Evolutionary conservation across 2,797 vertebrate genomes (phyloP).

Genomic region (Mionectes olivaceus): DNA sequence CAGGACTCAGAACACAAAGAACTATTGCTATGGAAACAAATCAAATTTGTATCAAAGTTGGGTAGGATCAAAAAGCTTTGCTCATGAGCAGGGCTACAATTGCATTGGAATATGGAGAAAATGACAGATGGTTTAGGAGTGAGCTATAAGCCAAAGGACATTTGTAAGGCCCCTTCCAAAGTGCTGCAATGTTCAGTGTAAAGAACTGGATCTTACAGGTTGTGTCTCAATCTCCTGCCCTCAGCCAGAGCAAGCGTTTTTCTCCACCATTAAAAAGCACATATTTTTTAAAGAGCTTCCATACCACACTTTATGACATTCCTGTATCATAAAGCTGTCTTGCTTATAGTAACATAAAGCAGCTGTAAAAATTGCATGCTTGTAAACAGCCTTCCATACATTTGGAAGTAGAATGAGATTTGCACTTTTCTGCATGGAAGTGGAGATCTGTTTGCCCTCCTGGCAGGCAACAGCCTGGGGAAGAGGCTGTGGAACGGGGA

Average conservation of each 20-base stretch:
- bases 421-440: conserved; percentile 19
- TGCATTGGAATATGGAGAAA: conserved; percentile 72
- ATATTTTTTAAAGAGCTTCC: conserved; percentile 75
- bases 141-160: conserved; percentile 12
- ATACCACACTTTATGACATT: conserved; percentile 71
- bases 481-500: background rate
- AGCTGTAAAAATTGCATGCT: conserved; percentile 76
- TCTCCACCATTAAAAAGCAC: conserved; percentile 69
- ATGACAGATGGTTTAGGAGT: conserved; percentile 49
- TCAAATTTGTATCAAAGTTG: conserved; percentile 66
- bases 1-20: conserved; percentile 51
- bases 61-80: conserved; percentile 70
- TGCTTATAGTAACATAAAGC: conserved; percentile 76
- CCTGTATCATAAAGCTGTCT: conserved; percentile 80
- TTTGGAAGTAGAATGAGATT: conserved; percentile 51
- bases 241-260: conserved; percentile 58
- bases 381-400: conserved; percentile 76
- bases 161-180: conserved; percentile 37
- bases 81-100: conserved; percentile 45
- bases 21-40: conserved; percentile 76
- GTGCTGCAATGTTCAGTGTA: conserved; percentile 43
- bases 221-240: background rate
- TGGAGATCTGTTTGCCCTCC: background rate
- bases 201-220: conserved; percentile 43
- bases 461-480: fast-evolving